Conservation (phyloP, 2,113 vertebrate species). For the Dromaius novaehollandiae region DNA sequence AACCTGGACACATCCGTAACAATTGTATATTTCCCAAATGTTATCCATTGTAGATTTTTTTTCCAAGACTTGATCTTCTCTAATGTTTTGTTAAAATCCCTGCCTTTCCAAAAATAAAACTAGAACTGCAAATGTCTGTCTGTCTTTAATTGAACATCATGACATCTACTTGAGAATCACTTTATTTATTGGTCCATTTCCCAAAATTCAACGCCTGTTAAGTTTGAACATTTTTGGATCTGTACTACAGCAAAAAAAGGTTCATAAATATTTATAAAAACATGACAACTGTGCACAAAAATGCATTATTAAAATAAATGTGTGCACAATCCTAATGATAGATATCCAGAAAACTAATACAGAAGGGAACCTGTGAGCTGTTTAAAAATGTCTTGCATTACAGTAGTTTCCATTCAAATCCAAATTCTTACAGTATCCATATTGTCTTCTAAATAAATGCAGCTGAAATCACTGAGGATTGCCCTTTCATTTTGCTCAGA, state of each 20-base stretch:
- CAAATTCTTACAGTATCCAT: neutral
- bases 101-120: neutral
- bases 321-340: neutral
- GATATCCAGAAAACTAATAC: neutral
- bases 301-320: conserved; percentile 5
- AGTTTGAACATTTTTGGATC: neutral
- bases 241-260: neutral
- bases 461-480: neutral
- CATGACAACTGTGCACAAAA: neutral
- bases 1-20: neutral
- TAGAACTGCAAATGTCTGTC: neutral
- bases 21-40: neutral
- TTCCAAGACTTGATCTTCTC: neutral
- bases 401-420: neutral
- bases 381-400: neutral
- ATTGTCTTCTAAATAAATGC: neutral
- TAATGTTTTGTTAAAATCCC: neutral
- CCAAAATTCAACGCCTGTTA: neutral
- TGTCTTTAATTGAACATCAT: neutral
- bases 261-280: conserved; percentile 15
- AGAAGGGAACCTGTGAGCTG: neutral
- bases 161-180: neutral
- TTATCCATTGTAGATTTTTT: neutral
- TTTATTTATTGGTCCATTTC: neutral
- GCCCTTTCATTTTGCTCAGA: neutral